Percentiles rank a stretch among this genome's conserved stretches.
Conservation (phyloP, 2,113 vertebrate species). For the Poicephalus gulielmi region DNA sequence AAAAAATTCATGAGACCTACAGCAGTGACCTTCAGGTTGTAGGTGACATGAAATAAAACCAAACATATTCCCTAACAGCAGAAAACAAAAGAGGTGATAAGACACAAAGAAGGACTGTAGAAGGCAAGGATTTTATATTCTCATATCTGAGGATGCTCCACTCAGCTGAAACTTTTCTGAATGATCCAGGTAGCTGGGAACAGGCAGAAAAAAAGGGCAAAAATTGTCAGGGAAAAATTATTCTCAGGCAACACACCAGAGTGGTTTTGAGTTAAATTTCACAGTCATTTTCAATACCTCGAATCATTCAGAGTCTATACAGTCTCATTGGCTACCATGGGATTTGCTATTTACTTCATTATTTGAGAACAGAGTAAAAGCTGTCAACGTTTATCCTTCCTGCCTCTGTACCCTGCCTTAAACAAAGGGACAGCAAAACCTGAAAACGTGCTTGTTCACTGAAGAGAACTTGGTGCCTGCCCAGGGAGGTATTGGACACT, state of each 20-base stretch:
- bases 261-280: neutral
- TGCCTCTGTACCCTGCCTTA: neutral
- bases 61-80: neutral
- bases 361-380: neutral
- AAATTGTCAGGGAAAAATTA: neutral
- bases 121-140: neutral
- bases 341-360: neutral
- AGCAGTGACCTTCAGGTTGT: neutral
- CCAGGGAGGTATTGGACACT: neutral
- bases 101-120: neutral
- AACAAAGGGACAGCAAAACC: neutral
- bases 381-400: neutral
- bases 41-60: neutral
- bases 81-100: neutral
- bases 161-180: neutral
- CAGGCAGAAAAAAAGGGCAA: accelerated
- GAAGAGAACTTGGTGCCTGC: neutral
- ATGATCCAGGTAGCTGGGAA: neutral
- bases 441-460: neutral
- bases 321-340: accelerated
- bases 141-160: neutral
- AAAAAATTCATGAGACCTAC: neutral
- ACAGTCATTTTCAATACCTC: neutral
- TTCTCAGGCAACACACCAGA: neutral
- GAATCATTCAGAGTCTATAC: neutral